Evolutionary conservation across 2,797 vertebrate species (phyloP).

Genomic region (Sitta carolinensis): DNA sequence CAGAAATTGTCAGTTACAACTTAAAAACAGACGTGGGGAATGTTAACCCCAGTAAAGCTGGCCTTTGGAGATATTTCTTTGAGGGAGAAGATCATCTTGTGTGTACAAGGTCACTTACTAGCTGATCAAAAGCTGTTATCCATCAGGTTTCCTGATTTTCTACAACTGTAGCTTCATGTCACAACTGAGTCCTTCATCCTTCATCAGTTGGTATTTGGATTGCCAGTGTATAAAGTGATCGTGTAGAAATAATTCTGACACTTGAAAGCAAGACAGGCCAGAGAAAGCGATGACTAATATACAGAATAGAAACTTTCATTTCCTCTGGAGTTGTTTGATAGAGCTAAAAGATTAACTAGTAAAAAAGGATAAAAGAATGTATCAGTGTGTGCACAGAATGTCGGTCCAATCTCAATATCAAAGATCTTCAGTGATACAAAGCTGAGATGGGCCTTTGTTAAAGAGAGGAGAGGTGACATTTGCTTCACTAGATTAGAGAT

Average conservation of each 20-base stretch:
- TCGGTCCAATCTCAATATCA: rapidly evolving
- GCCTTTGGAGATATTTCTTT: not conserved
- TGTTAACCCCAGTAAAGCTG: not conserved
- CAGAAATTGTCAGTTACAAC: not conserved
- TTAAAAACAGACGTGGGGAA: not conserved
- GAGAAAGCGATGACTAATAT: not conserved
- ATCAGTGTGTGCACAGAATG: too few species aligned
- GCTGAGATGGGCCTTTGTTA: not conserved
- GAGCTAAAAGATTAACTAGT: not conserved
- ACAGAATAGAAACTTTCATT: not conserved
- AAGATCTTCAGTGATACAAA: not conserved
- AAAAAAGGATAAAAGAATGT: not conserved
- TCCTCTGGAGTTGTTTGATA: not conserved
- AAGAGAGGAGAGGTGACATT: not conserved
- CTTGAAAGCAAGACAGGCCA: not conserved
- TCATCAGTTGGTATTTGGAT: not conserved
- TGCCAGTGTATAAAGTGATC: not conserved
- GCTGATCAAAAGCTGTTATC: not conserved
- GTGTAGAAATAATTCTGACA: not conserved
- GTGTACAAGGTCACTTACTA: not conserved
- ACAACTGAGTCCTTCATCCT: not conserved
- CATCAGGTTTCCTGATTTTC: not conserved
- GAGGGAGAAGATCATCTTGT: not conserved
- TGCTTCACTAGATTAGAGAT: not conserved
- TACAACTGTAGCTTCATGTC: not conserved